Percentiles rank a stretch among this genome's conserved stretches.
Conservation (phyloP, 30 jellyfish, hydroid and myxozoan species). For the Pseudorhiza aurosa region DNA sequence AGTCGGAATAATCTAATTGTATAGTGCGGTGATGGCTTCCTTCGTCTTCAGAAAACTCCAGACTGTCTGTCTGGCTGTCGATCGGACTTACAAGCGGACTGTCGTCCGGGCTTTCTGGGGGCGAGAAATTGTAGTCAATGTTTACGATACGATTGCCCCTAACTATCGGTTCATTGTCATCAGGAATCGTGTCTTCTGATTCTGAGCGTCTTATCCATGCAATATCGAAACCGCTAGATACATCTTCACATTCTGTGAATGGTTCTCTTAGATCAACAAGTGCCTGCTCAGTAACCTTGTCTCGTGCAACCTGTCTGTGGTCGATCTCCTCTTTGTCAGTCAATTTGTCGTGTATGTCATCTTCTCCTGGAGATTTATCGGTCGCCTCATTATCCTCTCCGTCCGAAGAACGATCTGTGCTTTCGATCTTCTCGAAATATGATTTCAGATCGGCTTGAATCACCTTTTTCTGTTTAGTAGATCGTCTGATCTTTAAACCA, state of each 20-base stretch:
- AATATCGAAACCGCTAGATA: too few species aligned
- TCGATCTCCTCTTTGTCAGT: too few species aligned
- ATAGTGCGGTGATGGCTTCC: slow-evolving; percentile 7
- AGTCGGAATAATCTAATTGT: slow-evolving; percentile 44
- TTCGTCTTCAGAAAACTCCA: not conserved
- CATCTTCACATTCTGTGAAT: too few species aligned
- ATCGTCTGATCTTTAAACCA: slow-evolving; percentile 37
- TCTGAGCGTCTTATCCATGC: too few species aligned
- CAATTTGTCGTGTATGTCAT: too few species aligned
- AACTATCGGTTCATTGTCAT: too few species aligned
- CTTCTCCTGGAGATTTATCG: too few species aligned
- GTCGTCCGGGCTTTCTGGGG: slow-evolving; percentile 50
- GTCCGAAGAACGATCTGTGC: not conserved
- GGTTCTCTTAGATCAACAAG: too few species aligned
- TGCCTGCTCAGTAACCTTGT: too few species aligned
- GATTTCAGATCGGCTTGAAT: slow-evolving; percentile 61
- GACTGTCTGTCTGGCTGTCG: too few species aligned
- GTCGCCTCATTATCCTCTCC: not conserved
- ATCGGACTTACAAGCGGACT: slow-evolving; percentile 19
- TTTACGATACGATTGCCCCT: slow-evolving; percentile 14
- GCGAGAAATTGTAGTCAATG: slow-evolving; percentile 23
- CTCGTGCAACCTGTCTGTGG: too few species aligned
- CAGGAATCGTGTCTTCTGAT: too few species aligned
- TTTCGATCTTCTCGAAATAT: slow-evolving; percentile 11
- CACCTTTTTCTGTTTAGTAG: slow-evolving; percentile 52